These are phyloP conservation scores for Hypercompe scribonia DNA, from an alignment of 2,888 invertebrate genomes.

Conservation along the genomic window DNA sequence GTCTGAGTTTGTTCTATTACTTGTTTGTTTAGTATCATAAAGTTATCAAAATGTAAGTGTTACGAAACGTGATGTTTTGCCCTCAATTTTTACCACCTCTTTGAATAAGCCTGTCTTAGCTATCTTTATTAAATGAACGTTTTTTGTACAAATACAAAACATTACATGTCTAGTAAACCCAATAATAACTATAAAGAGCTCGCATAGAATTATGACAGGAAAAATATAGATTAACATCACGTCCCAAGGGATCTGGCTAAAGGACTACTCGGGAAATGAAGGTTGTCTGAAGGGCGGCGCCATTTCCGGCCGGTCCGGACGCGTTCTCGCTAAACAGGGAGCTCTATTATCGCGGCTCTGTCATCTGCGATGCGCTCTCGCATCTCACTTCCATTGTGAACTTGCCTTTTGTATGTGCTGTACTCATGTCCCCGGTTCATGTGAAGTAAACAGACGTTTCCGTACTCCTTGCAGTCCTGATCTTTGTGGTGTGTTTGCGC, in stretches of 20 bases:
- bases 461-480: constrained; percentile 50
- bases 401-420: constrained; percentile 51
- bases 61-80: too few species aligned
- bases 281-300: constrained; percentile 76
- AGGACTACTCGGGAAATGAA: constrained; percentile 79
- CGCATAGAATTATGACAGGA: constrained; percentile 44
- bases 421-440: constrained; percentile 43
- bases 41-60: too few species aligned
- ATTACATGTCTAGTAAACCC: neutral
- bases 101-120: too few species aligned
- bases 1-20: too few species aligned
- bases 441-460: constrained; percentile 59
- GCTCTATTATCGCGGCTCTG: constrained; percentile 69
- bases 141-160: neutral
- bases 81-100: too few species aligned
- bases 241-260: constrained; percentile 58
- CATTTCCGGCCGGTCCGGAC: constrained; percentile 78
- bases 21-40: too few species aligned
- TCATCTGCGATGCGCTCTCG: constrained; percentile 68
- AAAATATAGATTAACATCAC: constrained; percentile 52
- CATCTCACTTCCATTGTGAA: constrained; percentile 64
- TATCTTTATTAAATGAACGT: too few species aligned
- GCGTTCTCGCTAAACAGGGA: constrained; percentile 67
- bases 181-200: constrained; percentile 4
- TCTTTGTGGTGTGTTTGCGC: constrained; percentile 53